Evolutionary conservation across 1,140 invertebrate species (phyloP), one percentile per base, ranked within the genome.

Genomic region (Protaetia brevitarsis): DNA sequence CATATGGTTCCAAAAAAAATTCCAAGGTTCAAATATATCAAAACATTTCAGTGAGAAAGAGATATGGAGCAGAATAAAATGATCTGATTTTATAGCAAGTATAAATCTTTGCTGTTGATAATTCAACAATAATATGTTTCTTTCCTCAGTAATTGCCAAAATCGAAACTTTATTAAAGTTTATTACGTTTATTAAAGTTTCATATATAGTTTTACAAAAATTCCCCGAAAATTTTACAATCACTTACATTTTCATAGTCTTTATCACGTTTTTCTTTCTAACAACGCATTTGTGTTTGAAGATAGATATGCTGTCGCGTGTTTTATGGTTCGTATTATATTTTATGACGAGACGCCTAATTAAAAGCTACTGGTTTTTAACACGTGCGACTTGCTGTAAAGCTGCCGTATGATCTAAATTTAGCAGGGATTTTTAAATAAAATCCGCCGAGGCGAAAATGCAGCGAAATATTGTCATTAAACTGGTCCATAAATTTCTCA

Each of bases 351-450:
- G 7, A 23, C 19, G 13, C 41, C 26, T 23, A 23, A 51, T 23
- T 51, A 23, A 21, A 23, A 51, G 5, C 6, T 1, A 23, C 26
- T 7, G 19, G 11, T 51, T 51, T 51, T 51, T 51, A 51, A 51
- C 41, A 23, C 8, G 11, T 19, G 16, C 19, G 26, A 19, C 41
- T 51, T 23, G 41, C 41, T 19, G 7, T 5, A 51, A 23, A 51
- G 21, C 19, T 16, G 11, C 13, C 19, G 26, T 51, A 51, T 2
- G 41, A 23, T 51, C 41, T 51, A 51, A 51, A 19, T 51, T 51
- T 23, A 51, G 19, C 41, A n/a, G 19, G 26, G 30, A 11, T 34
- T 59, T 59, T 59, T 59, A 34, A 13, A 59, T 29, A 59, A 30
- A 34, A 29, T 28, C 19, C 30, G 27, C 27, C 16, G 4, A 10